Base-by-base conservation (phyloP, 2,888 invertebrate genomes). In the Bugulina stolonifera region DNA sequence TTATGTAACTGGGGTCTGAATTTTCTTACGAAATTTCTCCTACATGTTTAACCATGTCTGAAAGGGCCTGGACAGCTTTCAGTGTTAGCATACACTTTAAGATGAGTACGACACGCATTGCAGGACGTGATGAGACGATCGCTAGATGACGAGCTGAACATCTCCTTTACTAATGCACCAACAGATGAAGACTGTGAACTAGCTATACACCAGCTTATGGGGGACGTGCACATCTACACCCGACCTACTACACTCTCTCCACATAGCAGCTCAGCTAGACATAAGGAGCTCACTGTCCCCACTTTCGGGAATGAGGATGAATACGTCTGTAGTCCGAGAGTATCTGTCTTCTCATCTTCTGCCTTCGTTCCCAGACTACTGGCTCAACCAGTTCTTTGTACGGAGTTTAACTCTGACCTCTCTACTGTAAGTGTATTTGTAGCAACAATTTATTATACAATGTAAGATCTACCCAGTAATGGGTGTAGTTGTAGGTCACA, bases 341-440 rank as follows among this genome's bases (percentile, higher is more conserved):
- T 18, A 43, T 43, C 43, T 43, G 18, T 43, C 43, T 43, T 43
- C 43, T 43, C 43, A 10, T 18, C 43, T 43, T 10, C 43, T 10
- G 14, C 29, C 18, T 32, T 35, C 35, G 35, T 32, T 35, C 64
- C 64, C 10, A 32, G 25, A 25, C 34, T 57, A 2, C 58, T 57
- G 3, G 10, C n/a, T 29, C 5, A 23, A 57, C 57, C 72, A 10
- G 35, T 23, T 32, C 18, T 64, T 10, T 64, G 64, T 43, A 25
- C 69, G 22, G 72, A 72, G 64, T 64, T 72, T 14, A 32, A 64
- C 34, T 72, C 64, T 27, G 35, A 54, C 34, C 58, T 57, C n/a
- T 23, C 35, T 32, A 72, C 34, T 32, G 64, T 64, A 22, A 43
- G 64, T 72, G 35, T 43, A 10, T 43, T 43, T 5, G 43, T 43